Evolutionary conservation across 2,888 invertebrate species (phyloP), one percentile per base, ranked within the genome.

Genomic region (Cabera pusaria): DNA sequence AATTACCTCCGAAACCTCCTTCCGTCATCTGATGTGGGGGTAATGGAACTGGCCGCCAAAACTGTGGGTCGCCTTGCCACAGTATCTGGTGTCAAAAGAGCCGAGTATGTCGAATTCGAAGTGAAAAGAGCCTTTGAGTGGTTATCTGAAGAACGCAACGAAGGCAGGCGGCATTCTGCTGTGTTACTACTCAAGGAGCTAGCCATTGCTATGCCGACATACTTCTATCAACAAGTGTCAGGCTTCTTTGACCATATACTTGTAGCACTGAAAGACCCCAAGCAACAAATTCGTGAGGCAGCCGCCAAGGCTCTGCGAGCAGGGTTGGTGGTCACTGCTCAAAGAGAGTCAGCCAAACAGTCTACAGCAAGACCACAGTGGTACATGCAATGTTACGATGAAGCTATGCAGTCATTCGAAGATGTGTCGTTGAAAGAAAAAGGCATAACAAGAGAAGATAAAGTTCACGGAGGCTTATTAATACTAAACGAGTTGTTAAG

Each of bases 31-130:
- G 98, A 98, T 90, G 94, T 95, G 0, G 94, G 94, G 6, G 97
- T 98, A 0, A 98, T 98, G 96, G 98, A 98, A 85, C 90, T 98
- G 55, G 97, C 98, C 2, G 98, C 98, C 1, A 96, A 97, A 71
- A 98, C 98, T 2, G 94, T 99, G 52, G 98, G 98, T 0, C 95
- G 96, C 54, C 86, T 99, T 33, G 98, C 98, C 1, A 91, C 97
- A 9, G 94, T 95, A 7, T 96, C 96, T 0, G 98, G 98, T 6
- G 97, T 97, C 0, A 97, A 97, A 74, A 95, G 98, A 14, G 96
- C 97, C 0, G 98, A 98, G 70, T 98, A 98, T 72, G 98, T 99
- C n/a, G 98, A 98, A 64, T 98, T 98, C 87, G 98, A 98, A 84
- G 97, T 98, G 1, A 97, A 97, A 74, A 91, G 96, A 65, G 97